Percentiles rank a stretch among this genome's conserved stretches.
These are phyloP conservation scores for Drosophila neotestacea DNA, from an alignment of 2,888 invertebrate species.

Conservation along the genomic window DNA sequence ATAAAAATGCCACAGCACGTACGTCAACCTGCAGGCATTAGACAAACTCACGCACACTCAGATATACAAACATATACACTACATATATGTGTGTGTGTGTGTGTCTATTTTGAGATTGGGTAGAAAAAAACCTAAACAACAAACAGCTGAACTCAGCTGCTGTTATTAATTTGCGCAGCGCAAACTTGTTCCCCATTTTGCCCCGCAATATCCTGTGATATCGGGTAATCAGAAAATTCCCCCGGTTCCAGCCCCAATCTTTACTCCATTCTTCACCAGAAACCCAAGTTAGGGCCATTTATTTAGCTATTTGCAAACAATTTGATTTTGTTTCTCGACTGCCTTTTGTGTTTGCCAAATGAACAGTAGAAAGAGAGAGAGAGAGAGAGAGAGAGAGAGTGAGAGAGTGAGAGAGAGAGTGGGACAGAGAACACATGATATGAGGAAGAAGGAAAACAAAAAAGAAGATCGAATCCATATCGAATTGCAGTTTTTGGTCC, in stretches of 20 bases:
- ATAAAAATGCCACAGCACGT: constrained; percentile 82
- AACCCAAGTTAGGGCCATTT: constrained; percentile 41
- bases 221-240: constrained; percentile 46
- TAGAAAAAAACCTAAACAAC: constrained; percentile 25
- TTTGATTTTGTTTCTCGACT: constrained; percentile 65
- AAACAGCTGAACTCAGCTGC: constrained; percentile 40
- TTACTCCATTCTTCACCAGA: background rate
- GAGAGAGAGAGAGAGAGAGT: background rate
- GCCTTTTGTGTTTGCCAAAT: constrained; percentile 48
- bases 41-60: constrained; percentile 49
- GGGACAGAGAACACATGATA: background rate
- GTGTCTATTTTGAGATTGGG: constrained; percentile 27
- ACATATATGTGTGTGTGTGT: constrained; percentile 8
- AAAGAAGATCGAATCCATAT: constrained; percentile 45
- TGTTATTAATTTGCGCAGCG: constrained; percentile 76
- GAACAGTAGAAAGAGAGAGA: constrained; percentile 2
- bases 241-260: background rate
- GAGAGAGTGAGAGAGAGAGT: background rate
- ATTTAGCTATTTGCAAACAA: constrained; percentile 72
- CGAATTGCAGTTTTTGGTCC: constrained; percentile 77
- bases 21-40: constrained; percentile 76
- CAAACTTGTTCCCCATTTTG: constrained; percentile 64
- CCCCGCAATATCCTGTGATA: constrained; percentile 65
- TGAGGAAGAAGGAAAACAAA: background rate
- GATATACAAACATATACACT: constrained; percentile 6